Conservation (phyloP, 2,797 vertebrate species). For the Otolemur crassicaudatus region DNA sequence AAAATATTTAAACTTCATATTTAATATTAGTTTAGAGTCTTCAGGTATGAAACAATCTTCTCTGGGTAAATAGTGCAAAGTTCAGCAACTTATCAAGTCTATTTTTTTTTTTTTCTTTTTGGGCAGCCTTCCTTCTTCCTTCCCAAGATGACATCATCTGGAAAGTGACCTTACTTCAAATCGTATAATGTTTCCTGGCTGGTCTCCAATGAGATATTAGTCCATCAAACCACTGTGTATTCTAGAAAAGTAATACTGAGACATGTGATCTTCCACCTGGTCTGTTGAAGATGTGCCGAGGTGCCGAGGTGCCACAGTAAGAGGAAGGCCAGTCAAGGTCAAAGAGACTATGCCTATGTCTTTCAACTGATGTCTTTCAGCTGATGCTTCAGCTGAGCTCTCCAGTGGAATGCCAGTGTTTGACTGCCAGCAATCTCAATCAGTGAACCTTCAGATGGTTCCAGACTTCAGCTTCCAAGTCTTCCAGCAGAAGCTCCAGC, state of each 20-base stretch:
- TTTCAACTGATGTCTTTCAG: not conserved
- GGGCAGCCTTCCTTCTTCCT: not conserved
- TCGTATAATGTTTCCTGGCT: not conserved
- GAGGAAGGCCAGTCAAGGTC: not conserved
- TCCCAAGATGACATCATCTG: not conserved
- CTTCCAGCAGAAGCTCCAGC: not conserved
- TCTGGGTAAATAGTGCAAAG: not conserved
- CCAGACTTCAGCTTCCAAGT: not conserved
- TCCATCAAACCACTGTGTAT: not conserved
- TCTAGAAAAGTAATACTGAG: not conserved
- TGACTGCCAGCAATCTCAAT: not conserved
- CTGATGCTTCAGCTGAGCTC: not conserved
- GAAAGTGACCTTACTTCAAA: not conserved
- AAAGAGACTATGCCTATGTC: not conserved
- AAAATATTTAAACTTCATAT: slow-evolving; percentile 31
- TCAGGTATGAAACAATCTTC: not conserved
- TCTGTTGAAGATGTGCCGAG: not conserved
- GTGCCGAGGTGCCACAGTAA: not conserved
- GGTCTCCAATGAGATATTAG: not conserved
- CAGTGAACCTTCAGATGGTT: not conserved
- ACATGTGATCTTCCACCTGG: not conserved
- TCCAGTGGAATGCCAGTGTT: not conserved
- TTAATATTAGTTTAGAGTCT: slow-evolving; percentile 18
- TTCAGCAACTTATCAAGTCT: not conserved
- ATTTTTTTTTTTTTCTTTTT: not conserved